Base-by-base conservation (phyloP, 2,113 vertebrate species). In the Puntigrus tetrazona region DNA sequence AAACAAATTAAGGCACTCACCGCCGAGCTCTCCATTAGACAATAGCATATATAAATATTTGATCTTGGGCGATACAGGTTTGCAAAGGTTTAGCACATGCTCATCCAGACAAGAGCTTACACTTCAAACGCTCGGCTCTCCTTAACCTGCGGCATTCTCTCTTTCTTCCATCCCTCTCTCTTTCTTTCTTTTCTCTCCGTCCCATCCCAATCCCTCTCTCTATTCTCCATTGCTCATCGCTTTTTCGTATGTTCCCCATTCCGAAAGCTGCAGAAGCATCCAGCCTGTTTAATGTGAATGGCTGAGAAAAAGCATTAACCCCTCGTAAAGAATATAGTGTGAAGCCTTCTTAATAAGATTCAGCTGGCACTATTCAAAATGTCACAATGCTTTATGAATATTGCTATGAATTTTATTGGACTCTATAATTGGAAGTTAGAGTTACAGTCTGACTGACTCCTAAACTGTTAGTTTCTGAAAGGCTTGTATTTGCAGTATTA, bases 1-100 rank as follows among this genome's bases (percentile, higher is more conserved):
- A 94, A 94, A 95, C 93, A 94, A 94, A 94, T 94, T 93, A 94
- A 92, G 89, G 86, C 81, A 83, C 91, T 90, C 34, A 89, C 92
- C 86, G 86, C 88, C 67, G 43, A 47, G 88, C 47, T 86, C 89
- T 83, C 91, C 31, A 87, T 92, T 92, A 92, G 90, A 95, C 94
- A 94, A 94, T 91, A 92, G 92, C 94, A 93, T 94, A 94, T 94
- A 94, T 95, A 94, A 94, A 95, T 95, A 94, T 95, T 95, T 95
- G 91, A 95, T 95, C 92, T 93, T 90, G 69, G 88, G 87, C 75
- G 84, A 93, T 92, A 85, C 93, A 93, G 94, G 94, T 94, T 94
- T 93, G 90, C 91, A 92, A 92, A 94, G 92, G 93, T 94, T 94
- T 93, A 92, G 92, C 90, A 92, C 91, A 94, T 93, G 91, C 93